phyloP scores from a whole-genome alignment of 2,113 vertebrate genomes.

The Apeltes quadracus region DNA sequence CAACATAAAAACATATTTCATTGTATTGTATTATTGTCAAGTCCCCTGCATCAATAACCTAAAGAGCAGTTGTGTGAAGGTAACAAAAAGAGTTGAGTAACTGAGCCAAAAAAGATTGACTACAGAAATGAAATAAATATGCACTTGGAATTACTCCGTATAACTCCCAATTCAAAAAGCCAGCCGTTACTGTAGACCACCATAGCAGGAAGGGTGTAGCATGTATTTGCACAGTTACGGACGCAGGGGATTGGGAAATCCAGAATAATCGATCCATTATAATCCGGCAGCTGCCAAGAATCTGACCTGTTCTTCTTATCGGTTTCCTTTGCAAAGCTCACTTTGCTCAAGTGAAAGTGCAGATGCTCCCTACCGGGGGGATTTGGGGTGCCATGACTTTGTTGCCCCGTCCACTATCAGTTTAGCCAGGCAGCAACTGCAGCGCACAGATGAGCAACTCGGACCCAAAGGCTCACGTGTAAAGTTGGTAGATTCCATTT shows the following conservation, averaged over 20 bases:
- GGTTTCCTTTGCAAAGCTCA: slow-evolving; percentile 35
- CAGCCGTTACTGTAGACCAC: slow-evolving; percentile 27
- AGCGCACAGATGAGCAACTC: slow-evolving; percentile 34
- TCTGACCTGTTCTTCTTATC: slow-evolving; percentile 34
- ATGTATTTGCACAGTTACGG: slow-evolving; percentile 20
- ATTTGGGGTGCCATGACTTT: slow-evolving; percentile 57
- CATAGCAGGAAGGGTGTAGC: slow-evolving; percentile 24
- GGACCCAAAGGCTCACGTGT: background rate
- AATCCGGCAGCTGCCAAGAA: slow-evolving; percentile 35
- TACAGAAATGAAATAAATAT: slow-evolving; percentile 22
- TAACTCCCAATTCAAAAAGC: slow-evolving; percentile 35
- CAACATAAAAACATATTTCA: slow-evolving; percentile 1
- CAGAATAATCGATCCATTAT: slow-evolving; percentile 24
- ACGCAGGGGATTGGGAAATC: slow-evolving; percentile 26
- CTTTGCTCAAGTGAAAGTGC: slow-evolving; percentile 30
- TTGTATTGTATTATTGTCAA: background rate
- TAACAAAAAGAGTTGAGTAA: slow-evolving; percentile 6
- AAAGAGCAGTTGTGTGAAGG: slow-evolving; percentile 4
- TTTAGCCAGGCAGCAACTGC: slow-evolving; percentile 49
- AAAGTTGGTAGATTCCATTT: background rate
- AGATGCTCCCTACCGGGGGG: slow-evolving; percentile 57
- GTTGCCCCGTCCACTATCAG: slow-evolving; percentile 61
- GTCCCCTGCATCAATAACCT: slow-evolving; percentile 1
- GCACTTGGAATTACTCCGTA: slow-evolving; percentile 8
- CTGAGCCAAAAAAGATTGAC: slow-evolving; percentile 15